Evolutionary conservation across 2,113 vertebrate genomes (phyloP).

Genomic region (Struthidea cinerea): DNA sequence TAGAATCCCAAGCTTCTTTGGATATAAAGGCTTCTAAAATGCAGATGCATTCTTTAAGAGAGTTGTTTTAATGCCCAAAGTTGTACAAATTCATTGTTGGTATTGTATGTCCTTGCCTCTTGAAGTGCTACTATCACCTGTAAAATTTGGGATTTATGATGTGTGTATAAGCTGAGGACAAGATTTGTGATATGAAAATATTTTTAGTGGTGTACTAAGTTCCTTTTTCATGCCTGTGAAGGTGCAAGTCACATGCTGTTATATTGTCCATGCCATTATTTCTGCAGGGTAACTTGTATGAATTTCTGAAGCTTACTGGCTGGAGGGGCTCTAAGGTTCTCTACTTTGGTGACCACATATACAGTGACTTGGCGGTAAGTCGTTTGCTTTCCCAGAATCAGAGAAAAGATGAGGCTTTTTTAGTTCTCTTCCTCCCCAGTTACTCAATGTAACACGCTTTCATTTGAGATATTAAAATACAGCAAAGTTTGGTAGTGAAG

Average conservation of each 20-base stretch:
- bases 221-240: not conserved
- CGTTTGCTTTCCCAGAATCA: not conserved
- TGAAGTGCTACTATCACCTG: not conserved
- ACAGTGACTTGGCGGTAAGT: conserved; percentile 97
- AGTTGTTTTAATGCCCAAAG: not conserved
- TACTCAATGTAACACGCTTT: not conserved
- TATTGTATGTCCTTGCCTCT: not conserved
- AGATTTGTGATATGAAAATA: not conserved
- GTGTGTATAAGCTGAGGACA: not conserved
- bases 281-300: conserved; percentile 91
- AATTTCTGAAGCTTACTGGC: conserved; percentile 96
- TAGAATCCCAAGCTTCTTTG: not conserved
- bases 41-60: not conserved
- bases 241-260: not conserved
- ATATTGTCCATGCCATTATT: not conserved
- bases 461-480: not conserved
- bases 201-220: not conserved
- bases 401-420: not conserved
- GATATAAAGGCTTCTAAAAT: not conserved
- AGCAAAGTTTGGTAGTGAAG: not conserved
- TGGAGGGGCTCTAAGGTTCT: conserved; percentile 96
- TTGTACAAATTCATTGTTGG: not conserved
- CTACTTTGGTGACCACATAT: conserved; percentile 99
- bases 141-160: not conserved
- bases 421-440: not conserved